Conservation (phyloP, 2,113 vertebrate species). For the Sakesphorus luctuosus region DNA sequence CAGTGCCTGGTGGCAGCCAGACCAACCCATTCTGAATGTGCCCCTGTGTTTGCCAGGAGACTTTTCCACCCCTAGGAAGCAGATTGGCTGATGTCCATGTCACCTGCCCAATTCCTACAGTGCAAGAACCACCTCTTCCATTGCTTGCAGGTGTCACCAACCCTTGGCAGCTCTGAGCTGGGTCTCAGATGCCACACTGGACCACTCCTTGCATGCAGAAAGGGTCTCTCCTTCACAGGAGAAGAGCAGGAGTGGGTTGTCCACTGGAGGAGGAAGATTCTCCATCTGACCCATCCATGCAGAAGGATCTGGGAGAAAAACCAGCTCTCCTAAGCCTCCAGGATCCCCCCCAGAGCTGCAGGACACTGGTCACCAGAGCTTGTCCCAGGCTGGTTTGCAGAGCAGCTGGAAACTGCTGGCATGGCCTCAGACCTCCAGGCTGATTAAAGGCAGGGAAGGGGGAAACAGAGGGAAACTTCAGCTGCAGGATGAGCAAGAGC, state of each 20-base stretch:
- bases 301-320: background rate
- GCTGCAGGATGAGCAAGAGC: background rate
- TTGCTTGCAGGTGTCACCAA: background rate
- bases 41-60: background rate
- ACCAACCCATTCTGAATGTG: accelerated
- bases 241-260: background rate
- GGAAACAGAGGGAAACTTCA: background rate
- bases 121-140: background rate
- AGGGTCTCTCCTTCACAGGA: accelerated
- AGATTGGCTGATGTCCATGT: background rate
- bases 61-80: accelerated
- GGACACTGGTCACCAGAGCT: background rate
- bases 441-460: background rate
- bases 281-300: background rate
- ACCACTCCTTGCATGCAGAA: background rate
- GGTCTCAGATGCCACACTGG: background rate
- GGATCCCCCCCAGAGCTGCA: background rate
- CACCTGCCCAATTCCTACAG: accelerated
- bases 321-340: background rate
- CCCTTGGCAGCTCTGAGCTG: background rate
- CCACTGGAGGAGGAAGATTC: background rate
- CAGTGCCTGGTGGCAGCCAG: background rate
- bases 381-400: background rate
- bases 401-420: background rate
- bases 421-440: background rate